Evolutionary conservation across 2,888 invertebrate species (phyloP), one percentile per base, ranked within the genome.

Genomic region (Cataglyphis cursor): DNA sequence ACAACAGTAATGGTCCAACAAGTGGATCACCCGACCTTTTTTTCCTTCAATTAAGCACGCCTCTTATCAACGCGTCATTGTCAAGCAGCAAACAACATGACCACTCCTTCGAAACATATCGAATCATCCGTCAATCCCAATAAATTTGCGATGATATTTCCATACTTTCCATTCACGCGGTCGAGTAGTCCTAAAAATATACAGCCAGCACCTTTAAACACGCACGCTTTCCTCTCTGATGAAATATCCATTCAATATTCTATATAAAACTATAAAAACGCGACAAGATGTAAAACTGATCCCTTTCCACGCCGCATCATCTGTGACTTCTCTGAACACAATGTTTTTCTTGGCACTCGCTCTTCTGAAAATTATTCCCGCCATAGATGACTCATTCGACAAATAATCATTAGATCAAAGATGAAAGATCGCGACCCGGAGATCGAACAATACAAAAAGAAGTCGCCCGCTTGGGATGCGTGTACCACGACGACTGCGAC

Each of bases 21-120:
- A 86, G 75, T 87, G 76, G 85, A 87, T 89, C 86, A 86, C 85
- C 87, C 85, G 85, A 84, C 38, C 84, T 81, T 68, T 81, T 81
- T 80, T 85, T 86, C 86, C 82, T 65, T 54, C 78, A 75, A 82
- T 73, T 54, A 81, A 81, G 61, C 81, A 51, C 78, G 78, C 76
- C 75, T 51, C 48, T 85, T 86, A 89, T 86, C 87, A 51, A 65
- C 75, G 57, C 75, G 65, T 70, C 84, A 70, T 83, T 80, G 65
- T 82, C 75, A 75, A 82, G 54, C 57, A 62, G 70, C 75, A 74
- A 86, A 78, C 38, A 51, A 65, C 75, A 24, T 44, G 78, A 78
- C 70, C 78, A 70, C 78, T 70, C 78, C 78, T 44, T 59, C 59
- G 31, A 44, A 31, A 59, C 35, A 21, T 54, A n/a, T 15, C 78